Base-by-base conservation (phyloP, 1,140 invertebrate species). In the Brachionus plicatilis region DNA sequence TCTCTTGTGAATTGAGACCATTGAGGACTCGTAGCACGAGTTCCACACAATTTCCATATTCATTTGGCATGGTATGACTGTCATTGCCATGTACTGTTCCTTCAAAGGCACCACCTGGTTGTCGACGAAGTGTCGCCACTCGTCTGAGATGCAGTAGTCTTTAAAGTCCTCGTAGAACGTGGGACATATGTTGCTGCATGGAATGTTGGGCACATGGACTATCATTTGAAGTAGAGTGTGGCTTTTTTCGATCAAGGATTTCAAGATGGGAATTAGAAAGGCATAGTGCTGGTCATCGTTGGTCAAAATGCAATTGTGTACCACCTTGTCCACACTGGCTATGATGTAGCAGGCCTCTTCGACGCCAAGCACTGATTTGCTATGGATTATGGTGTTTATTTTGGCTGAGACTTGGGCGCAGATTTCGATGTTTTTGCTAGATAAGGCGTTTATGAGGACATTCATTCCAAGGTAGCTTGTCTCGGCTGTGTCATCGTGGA, bases 81-180 rank as follows among this genome's bases (percentile, higher is more conserved):
- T 85, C 75, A 85, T 86, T 56, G 85, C 41, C 41, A 79, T 33
- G 33, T 86, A 85, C 60, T 86, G 85, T 11, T 85, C 85, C 20
- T 80, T 84, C 7, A 84, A 85, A 53, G 85, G 85, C 14, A 60
- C 12, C 4, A 86, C 76, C 53, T 86, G 91, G 56, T 90, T 91
- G 45, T 91, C 89, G 17, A 93, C 90, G 85, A 93, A 93, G 45
- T 86, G 87, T 4, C 86, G 88, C 92, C 92, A 93, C 85, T 92
- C 91, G 82, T 91, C 90, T 50, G 88, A 90, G n/a, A 90, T 89
- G 20, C 82, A 70, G 86, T 92, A 93, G 60, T 88, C 88, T 86
- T 92, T 91, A 85, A 93, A 93, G 85, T 92, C 91, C 76, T 92
- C 92, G 87, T 92, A 92, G 87, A 93, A 92, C 4, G 90, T 90